These are phyloP conservation scores for Eremophila alpestris DNA, from an alignment of 2,797 vertebrate genomes.

Conservation along the genomic window DNA sequence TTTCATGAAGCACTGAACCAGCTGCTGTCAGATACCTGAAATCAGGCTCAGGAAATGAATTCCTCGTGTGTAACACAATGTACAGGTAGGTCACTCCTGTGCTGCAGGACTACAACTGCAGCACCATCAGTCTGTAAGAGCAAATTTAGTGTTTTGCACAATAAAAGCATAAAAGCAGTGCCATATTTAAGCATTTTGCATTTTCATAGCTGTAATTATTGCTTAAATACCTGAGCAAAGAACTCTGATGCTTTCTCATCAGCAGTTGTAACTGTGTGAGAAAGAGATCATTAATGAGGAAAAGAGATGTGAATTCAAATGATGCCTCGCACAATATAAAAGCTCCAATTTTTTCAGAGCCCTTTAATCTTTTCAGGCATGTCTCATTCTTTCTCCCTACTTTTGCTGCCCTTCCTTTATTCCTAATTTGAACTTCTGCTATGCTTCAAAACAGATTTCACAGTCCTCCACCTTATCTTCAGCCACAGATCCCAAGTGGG, in stretches of 20 bases:
- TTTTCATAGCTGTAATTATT: neutral
- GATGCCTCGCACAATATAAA: accelerated
- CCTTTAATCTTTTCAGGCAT: neutral
- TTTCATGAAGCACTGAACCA: neutral
- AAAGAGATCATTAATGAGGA: neutral
- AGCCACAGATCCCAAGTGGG: neutral
- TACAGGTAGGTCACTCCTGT: neutral
- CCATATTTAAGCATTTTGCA: neutral
- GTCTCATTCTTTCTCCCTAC: neutral
- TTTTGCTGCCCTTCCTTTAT: neutral
- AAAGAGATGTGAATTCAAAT: neutral
- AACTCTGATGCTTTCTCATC: neutral
- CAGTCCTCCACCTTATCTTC: neutral
- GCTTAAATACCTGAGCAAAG: neutral
- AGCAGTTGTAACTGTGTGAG: neutral
- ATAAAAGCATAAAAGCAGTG: neutral
- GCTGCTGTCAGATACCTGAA: neutral
- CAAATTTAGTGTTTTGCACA: neutral
- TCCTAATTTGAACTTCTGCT: neutral
- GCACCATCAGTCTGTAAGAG: neutral
- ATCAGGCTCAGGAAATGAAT: neutral
- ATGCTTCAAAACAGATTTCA: neutral
- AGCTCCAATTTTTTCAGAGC: neutral
- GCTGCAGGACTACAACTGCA: neutral
- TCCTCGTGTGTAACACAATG: neutral